phyloP scores from a whole-genome alignment of 2,888 invertebrate species.

The Agapetus fuscipes region DNA sequence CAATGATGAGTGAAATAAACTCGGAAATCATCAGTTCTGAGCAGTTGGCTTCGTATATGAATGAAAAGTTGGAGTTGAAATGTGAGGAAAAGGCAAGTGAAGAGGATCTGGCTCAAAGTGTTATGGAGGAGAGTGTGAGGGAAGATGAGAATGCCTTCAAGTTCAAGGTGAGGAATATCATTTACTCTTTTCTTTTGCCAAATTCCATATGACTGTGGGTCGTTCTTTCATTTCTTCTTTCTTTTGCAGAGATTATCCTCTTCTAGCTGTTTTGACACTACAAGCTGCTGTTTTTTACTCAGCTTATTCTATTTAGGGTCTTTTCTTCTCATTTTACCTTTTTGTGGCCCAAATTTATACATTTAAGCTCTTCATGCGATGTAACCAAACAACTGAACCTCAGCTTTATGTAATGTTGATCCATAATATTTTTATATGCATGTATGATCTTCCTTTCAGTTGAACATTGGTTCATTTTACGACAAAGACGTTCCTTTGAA shows the following conservation, averaged over 20 bases:
- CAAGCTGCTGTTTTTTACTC: too few species aligned
- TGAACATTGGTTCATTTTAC: slow-evolving; percentile 55
- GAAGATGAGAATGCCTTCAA: slow-evolving; percentile 5
- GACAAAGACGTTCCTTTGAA: slow-evolving; percentile 58
- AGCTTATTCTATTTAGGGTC: too few species aligned
- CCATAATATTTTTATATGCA: too few species aligned
- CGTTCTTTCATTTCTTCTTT: slow-evolving; percentile 1
- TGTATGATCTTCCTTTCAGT: slow-evolving; percentile 39
- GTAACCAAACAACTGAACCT: too few species aligned
- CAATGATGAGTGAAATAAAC: slow-evolving; percentile 17
- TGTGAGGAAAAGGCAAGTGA: slow-evolving; percentile 8
- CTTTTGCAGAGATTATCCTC: too few species aligned
- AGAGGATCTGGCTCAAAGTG: slow-evolving; percentile 2
- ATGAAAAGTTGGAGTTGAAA: slow-evolving; percentile 12
- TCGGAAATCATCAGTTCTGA: slow-evolving; percentile 16
- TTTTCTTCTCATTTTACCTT: too few species aligned
- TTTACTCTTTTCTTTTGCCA: not conserved
- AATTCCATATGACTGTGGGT: not conserved
- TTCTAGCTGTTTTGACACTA: too few species aligned
- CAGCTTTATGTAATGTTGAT: too few species aligned
- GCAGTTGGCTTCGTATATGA: slow-evolving; percentile 17
- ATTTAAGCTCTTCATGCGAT: too few species aligned
- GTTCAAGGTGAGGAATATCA: not conserved
- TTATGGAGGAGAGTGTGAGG: slow-evolving; percentile 3
- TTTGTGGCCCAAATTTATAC: too few species aligned